Base-by-base conservation (phyloP, 2,888 invertebrate species). In the Andrena hattorfiana region DNA sequence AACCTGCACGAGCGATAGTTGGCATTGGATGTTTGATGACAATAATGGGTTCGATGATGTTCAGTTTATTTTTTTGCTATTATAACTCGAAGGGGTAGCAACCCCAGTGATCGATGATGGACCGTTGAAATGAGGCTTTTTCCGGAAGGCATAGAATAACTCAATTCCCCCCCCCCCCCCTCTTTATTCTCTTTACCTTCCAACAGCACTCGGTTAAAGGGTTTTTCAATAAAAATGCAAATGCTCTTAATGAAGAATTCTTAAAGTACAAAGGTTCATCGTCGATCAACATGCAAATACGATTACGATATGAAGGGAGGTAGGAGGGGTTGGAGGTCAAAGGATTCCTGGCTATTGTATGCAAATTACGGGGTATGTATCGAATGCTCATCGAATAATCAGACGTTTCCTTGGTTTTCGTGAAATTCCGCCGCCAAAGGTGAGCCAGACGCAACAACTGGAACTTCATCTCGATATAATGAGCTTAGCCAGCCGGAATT, bases 151-250 rank as follows among this genome's bases (percentile, higher is more conserved):
- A 10, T 60, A 8, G 62, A 23, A 10, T 62, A 35, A 62, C 32
- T 32, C 5, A 8, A 8, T 35, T 62, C 13, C 23, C 1, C 30
- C 28, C 51, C 20, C 6, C 23, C n/a, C n/a, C n/a, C n/a, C n/a
- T n/a, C n/a, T n/a, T 3, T 20, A 6, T 6, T 30, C 30, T n/a
- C 30, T 60, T 49, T 16, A 13, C 20, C 42, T 35, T 59, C 73
- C 30, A 7, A 10, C 16, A 23, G 49, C 28, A 51, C 60, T 32
- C 20, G n/a, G 35, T 28, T 54, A 54, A 68, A 62, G 56, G 75
- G 76, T 75, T 73, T 75, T 75, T 79, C 68, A 66, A 76, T 84
- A 84, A 86, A 84, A 66, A 86, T 86, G 87, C 79, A 87, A 86
- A 86, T 80, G 13, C 13, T 8, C 20, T 23, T 69, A 77, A 77